Evolutionary conservation across 2,797 vertebrate species (phyloP).

Genomic region (Sebastes iracundus): DNA sequence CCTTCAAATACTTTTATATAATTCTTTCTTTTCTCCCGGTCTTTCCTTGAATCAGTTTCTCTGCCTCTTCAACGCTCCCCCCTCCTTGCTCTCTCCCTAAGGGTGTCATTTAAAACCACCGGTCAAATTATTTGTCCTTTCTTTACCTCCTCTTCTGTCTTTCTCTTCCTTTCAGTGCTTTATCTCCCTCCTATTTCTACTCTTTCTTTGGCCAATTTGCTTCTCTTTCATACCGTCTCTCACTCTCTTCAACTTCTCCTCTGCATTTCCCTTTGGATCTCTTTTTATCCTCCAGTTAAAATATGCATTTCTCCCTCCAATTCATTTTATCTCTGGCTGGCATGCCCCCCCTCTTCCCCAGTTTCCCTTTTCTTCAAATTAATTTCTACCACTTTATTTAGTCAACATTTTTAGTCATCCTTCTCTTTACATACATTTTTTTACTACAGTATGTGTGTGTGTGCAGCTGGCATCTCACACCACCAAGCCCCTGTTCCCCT

Average conservation of each 20-base stretch:
- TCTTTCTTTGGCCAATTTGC: slow-evolving; percentile 33
- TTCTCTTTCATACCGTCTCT: slow-evolving; percentile 22
- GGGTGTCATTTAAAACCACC: slow-evolving; percentile 44
- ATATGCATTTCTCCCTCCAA: slow-evolving; percentile 25
- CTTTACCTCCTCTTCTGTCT: slow-evolving; percentile 7
- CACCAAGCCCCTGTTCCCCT: slow-evolving; percentile 29
- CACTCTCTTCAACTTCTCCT: slow-evolving; percentile 43
- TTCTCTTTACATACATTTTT: slow-evolving; percentile 6
- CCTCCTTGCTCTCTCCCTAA: slow-evolving; percentile 10
- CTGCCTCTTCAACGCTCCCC: neutral
- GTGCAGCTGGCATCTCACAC: slow-evolving; percentile 31
- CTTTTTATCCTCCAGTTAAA: slow-evolving; percentile 49
- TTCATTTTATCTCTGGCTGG: slow-evolving; percentile 32
- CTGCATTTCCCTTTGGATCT: slow-evolving; percentile 36
- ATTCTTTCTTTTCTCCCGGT: neutral
- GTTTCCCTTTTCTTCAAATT: slow-evolving; percentile 17
- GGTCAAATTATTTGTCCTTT: slow-evolving; percentile 51
- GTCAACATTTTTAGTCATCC: slow-evolving; percentile 1
- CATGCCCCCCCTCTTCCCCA: neutral
- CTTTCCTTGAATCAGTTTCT: slow-evolving; percentile 11
- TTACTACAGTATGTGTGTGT: neutral
- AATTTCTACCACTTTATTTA: slow-evolving; percentile 18
- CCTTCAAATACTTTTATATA: slow-evolving; percentile 30
- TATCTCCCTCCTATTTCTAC: slow-evolving; percentile 24
- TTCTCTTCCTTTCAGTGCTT: slow-evolving; percentile 12